These are phyloP conservation scores for Athrips mouffetella DNA, from an alignment of 2,888 invertebrate species.

Conservation along the genomic window DNA sequence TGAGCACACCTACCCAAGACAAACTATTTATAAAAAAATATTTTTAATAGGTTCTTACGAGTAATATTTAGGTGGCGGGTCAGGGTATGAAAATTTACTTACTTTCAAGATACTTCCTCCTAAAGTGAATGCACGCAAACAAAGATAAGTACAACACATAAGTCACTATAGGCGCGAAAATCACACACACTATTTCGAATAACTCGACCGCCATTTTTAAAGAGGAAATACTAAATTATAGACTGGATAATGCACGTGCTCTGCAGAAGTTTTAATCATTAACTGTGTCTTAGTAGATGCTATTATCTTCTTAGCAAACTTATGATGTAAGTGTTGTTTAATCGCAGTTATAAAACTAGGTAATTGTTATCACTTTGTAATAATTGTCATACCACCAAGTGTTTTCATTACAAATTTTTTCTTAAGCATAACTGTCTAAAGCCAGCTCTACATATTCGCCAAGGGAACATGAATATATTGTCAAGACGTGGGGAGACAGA, in stretches of 20 bases:
- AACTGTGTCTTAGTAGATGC: neutral
- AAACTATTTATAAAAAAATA: too few relatives aligned
- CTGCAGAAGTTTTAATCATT: neutral
- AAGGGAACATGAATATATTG: too few relatives aligned
- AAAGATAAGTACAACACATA: conserved; percentile 39
- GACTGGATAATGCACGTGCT: neutral
- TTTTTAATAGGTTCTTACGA: too few relatives aligned
- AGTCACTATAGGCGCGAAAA: conserved; percentile 39
- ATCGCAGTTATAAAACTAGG: conserved; percentile 4
- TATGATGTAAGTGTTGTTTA: neutral
- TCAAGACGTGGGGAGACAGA: too few relatives aligned
- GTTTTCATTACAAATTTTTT: too few relatives aligned
- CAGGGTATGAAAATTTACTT: conserved; percentile 28
- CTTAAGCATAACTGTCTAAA: too few relatives aligned
- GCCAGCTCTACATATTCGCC: too few relatives aligned
- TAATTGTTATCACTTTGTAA: neutral
- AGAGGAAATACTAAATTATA: neutral
- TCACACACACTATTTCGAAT: conserved; percentile 37
- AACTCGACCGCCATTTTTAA: conserved; percentile 31
- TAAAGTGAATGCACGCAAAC: conserved; percentile 28
- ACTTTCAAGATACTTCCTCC: conserved; percentile 27
- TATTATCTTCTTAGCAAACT: conserved; percentile 7
- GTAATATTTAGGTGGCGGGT: too few relatives aligned
- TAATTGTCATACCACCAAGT: too few relatives aligned
- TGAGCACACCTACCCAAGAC: too few relatives aligned